Evolutionary conservation across 2,888 invertebrate species (phyloP).

Genomic region (Nematopogon swammerdamellus): DNA sequence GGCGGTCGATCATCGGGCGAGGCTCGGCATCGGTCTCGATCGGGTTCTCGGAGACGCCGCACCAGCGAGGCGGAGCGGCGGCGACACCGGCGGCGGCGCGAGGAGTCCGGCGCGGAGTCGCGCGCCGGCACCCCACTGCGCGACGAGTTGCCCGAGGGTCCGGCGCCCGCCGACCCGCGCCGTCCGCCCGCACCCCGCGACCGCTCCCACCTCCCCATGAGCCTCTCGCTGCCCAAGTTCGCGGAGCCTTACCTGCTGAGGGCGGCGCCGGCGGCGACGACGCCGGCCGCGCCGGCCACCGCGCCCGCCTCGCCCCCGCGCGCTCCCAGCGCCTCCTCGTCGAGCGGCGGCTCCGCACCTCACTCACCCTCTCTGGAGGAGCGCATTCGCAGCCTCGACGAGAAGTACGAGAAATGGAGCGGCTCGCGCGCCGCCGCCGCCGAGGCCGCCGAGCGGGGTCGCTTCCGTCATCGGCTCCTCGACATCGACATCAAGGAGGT

Average conservation of each 20-base stretch:
- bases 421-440: constrained; percentile 59
- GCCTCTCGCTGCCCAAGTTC: constrained; percentile 85
- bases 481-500: constrained; percentile 77
- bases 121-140: constrained; percentile 83
- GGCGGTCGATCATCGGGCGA: constrained; percentile 27
- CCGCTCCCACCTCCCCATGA: constrained; percentile 67
- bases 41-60: constrained; percentile 29
- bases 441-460: constrained; percentile 51
- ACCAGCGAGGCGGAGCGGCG: constrained; percentile 37
- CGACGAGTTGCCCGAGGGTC: constrained; percentile 72
- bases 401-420: constrained; percentile 90
- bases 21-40: constrained; percentile 25
- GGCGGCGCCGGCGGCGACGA: constrained; percentile 43
- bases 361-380: constrained; percentile 84
- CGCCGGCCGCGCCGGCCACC: constrained; percentile 54
- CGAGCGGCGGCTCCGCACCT: constrained; percentile 70
- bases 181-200: constrained; percentile 55
- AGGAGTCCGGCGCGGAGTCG: constrained; percentile 49
- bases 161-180: constrained; percentile 69
- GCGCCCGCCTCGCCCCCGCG: constrained; percentile 63
- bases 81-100: constrained; percentile 20
- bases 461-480: constrained; percentile 69
- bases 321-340: constrained; percentile 71
- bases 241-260: constrained; percentile 66
- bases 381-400: constrained; percentile 87